Evolutionary conservation across 2,113 vertebrate genomes (phyloP), one percentile per base, ranked within the genome.

Genomic region (Trematomus loennbergii): DNA sequence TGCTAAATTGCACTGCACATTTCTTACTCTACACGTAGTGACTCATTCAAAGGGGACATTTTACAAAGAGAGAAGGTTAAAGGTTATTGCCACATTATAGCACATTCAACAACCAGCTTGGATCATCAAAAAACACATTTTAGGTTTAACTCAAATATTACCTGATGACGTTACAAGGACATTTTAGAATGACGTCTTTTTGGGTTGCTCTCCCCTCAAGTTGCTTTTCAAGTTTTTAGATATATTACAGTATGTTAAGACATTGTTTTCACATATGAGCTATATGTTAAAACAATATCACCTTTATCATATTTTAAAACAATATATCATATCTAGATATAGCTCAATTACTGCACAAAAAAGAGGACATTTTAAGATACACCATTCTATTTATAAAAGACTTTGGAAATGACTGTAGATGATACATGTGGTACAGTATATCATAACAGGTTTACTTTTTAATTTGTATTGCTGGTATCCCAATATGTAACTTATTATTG

Each of bases 11-110:
- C 29, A 29, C 29, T 29, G 29, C 29, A 29, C 29, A 29, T 29
- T 29, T 3, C 29, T 29, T 29, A 29, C 54, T 4, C 12, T 15
- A 13, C 5, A 5, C 15, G 0, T 9, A 71, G 45, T 57, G 66
- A 52, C 12, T 87, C 81, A 62, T 8, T 29, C 29, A 29, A 29
- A 29, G 29, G 29, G 29, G 29, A 29, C 29, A 29, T 54, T 18
- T 61, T 57, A 22, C 8, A 70, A 33, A 11, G 12, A 25, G 45
- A 63, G 79, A 62, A 9, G 0, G 4, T 8, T 40, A 40, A 40
- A 40, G 36, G 36, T 40, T 40, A 40, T 40, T 40, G 36, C 36
- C 36, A 40, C 36, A 40, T 40, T 8, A 49, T 18, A 25, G 11
- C 0, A 1, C 33, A 17, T 53, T 68, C 20, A 66, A 61, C 7